Base-by-base conservation (phyloP, 2,113 vertebrate genomes). In the Asarcornis scutulata region DNA sequence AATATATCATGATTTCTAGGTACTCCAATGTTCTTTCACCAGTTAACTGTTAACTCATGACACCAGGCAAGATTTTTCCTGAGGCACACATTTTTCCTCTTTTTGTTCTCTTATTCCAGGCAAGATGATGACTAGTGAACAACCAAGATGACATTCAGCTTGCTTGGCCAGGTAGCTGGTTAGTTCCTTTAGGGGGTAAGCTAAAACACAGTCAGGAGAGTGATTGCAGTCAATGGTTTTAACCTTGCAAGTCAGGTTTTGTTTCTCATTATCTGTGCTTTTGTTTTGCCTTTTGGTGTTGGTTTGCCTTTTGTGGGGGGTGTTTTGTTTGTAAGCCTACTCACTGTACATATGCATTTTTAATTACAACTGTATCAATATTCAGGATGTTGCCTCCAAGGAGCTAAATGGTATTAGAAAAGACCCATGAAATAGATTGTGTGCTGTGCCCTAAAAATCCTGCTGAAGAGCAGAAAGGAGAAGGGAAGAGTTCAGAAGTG, bases 11-110 rank as follows among this genome's bases (percentile, higher is more conserved):
- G 27, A 94, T 82, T 92, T 83, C 86, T 32, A 87, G 48, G 50
- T 29, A 91, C 58, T 66, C 40, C 84, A 83, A 11, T 85, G 86
- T 80, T 92, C 84, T 93, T 80, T 88, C 84, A 75, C 73, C 91
- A 63, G 93, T 82, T 95, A 95, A 94, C 88, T 50, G 86, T 75
- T 92, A 95, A 92, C 82, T 87, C 84, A 64, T 79, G 58, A 85
- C 74, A 93, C 56, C 27, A 72, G 77, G 58, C 83, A 85, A 68
- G 34, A 40, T 69, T 72, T 91, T 44, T 38, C 84, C 89, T 0
- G 5, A 87, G 84, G 93, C 91, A 66, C 3, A 6, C 46, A 15
- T 0, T 82, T 79, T 67, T 91, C 56, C 38, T 34, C 81, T 77
- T 50, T 29, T 46, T 86, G 66, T 88, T 69, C 84, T 84, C 81